Evolutionary conservation across 2,113 vertebrate genomes (phyloP).

Genomic region (Lanius ludovicianus): DNA sequence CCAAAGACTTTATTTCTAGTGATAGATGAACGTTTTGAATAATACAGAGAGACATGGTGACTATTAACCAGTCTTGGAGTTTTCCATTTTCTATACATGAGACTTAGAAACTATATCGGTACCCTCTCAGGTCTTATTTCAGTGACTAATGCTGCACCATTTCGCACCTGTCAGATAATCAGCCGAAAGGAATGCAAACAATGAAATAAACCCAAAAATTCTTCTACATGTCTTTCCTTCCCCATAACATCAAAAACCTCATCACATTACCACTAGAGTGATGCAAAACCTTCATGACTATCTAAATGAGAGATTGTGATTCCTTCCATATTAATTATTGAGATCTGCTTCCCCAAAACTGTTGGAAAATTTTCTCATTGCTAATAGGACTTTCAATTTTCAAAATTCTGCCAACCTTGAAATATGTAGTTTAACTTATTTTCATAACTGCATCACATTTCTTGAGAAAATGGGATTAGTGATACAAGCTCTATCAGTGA

Average conservation of each 20-base stretch:
- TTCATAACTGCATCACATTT: background rate
- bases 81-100: background rate
- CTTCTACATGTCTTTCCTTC: background rate
- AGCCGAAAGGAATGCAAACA: background rate
- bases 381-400: background rate
- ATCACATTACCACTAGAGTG: background rate
- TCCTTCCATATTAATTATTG: background rate
- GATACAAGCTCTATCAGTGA: background rate
- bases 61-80: background rate
- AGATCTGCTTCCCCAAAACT: background rate
- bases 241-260: background rate
- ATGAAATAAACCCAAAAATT: background rate
- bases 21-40: background rate
- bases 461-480: background rate
- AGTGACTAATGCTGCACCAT: background rate
- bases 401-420: background rate
- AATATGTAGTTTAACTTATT: background rate
- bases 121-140: background rate
- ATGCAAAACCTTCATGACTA: background rate
- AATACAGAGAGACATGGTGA: background rate
- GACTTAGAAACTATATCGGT: background rate
- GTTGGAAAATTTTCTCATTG: background rate
- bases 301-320: background rate
- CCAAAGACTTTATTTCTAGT: slow-evolving; percentile 13
- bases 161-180: background rate